A percentile compares a stretch with the other conserved stretches of the same genome.
These are phyloP conservation scores for Grammomys dolichurus DNA, from an alignment of 2,113 vertebrate genomes.

Conservation along the genomic window DNA sequence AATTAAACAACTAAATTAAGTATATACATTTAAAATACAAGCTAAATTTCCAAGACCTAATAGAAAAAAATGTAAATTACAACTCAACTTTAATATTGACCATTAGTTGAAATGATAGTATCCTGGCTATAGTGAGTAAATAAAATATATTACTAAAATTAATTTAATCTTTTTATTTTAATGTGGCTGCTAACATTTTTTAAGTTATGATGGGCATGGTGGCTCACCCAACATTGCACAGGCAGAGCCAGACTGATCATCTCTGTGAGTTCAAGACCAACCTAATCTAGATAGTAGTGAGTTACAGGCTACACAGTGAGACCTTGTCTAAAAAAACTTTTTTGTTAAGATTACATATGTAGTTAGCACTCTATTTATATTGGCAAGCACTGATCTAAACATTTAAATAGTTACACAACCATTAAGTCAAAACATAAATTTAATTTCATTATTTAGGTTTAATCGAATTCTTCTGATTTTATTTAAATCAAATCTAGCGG, in stretches of 20 bases:
- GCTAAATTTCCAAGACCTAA: conserved; percentile 15
- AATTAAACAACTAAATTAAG: background rate
- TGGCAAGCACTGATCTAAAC: background rate
- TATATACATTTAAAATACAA: background rate
- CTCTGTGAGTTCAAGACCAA: background rate
- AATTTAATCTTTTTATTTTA: conserved; percentile 19
- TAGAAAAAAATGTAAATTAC: conserved; percentile 44
- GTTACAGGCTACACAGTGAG: background rate
- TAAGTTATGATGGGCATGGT: background rate
- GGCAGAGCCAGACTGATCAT: background rate
- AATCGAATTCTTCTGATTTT: conserved; percentile 33
- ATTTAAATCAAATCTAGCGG: conserved; percentile 47
- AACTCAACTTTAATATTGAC: conserved; percentile 39
- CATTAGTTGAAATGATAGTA: conserved; percentile 17
- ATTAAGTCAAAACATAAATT: conserved; percentile 14
- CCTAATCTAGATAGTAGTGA: background rate
- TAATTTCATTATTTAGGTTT: conserved; percentile 42
- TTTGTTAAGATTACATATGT: background rate
- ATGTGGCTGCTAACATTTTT: background rate
- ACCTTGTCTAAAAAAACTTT: background rate
- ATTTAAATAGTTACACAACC: background rate
- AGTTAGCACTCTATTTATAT: background rate
- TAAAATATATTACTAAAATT: conserved; percentile 36
- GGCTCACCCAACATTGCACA: background rate
- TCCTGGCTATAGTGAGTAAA: conserved; percentile 41